Evolutionary conservation across 2,113 vertebrate genomes (phyloP).

Genomic region (Nibea albiflora): DNA sequence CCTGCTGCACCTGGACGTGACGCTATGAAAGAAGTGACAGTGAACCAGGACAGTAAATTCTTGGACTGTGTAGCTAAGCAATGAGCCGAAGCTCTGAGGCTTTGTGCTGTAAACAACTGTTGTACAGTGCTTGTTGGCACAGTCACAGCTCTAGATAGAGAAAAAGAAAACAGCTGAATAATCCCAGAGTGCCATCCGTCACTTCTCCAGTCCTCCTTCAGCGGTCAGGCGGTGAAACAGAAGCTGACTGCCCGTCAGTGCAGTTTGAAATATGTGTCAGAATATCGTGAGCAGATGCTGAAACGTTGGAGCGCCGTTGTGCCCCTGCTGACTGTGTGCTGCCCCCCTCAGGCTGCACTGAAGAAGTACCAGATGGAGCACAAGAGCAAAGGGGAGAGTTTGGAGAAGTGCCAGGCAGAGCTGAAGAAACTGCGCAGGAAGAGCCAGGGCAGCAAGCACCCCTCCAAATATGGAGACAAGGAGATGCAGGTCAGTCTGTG

Average conservation of each 20-base stretch:
- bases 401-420: constrained; percentile 96
- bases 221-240: background rate
- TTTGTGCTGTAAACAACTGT: background rate
- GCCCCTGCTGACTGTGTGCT: constrained; percentile 54
- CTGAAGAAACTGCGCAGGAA: constrained; percentile 98
- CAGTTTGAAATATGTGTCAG: background rate
- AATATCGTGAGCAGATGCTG: background rate
- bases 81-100: too few relatives aligned
- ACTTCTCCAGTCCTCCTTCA: background rate
- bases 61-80: too few relatives aligned
- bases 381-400: constrained; percentile 92
- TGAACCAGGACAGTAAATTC: too few relatives aligned
- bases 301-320: background rate
- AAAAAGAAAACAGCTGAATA: too few relatives aligned
- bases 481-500: constrained; percentile 88
- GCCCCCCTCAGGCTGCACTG: constrained; percentile 89
- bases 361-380: constrained; percentile 99
- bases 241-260: background rate
- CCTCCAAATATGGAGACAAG: constrained; percentile 96
- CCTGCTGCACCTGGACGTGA: too few relatives aligned
- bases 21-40: too few relatives aligned
- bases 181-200: background rate
- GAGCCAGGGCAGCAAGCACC: constrained; percentile 98
- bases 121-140: background rate
- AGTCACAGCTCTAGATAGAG: background rate